These are phyloP conservation scores for Caloenas nicobarica DNA, from an alignment of 2,113 vertebrate genomes.

Conservation along the genomic window DNA sequence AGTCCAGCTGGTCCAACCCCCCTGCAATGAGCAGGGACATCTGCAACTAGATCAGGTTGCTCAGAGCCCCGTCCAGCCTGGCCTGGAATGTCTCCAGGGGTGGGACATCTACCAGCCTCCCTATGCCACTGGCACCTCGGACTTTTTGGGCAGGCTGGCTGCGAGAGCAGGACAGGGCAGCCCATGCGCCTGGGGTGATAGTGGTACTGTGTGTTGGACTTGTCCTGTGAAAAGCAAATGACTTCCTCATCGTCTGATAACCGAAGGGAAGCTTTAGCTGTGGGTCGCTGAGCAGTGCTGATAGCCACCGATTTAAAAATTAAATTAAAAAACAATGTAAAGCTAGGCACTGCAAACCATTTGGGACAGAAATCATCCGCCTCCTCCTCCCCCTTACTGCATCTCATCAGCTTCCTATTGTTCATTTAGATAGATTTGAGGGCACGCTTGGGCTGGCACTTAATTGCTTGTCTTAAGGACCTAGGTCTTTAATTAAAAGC, in stretches of 20 bases:
- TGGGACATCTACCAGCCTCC: background rate
- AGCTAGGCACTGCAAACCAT: background rate
- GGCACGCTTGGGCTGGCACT: background rate
- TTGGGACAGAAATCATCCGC: background rate
- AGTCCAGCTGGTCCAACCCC: no score
- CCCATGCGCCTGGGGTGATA: fast-evolving
- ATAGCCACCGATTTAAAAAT: background rate
- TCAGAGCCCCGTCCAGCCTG: no score
- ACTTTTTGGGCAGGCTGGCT: background rate
- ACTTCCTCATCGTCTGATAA: background rate
- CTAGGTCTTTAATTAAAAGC: background rate
- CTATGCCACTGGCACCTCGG: fast-evolving
- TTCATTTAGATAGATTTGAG: background rate
- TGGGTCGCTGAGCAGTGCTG: background rate
- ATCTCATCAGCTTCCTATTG: background rate
- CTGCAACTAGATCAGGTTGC: no score
- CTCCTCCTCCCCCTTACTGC: background rate
- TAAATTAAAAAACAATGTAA: background rate
- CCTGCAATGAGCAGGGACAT: no score
- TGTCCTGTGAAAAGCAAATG: fast-evolving
- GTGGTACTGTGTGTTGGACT: background rate
- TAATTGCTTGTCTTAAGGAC: background rate
- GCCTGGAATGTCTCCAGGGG: no score
- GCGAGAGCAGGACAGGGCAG: background rate
- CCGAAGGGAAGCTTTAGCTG: background rate